phyloP scores from a whole-genome alignment of 1,140 invertebrate genomes.

The Sycophila sp. region DNA sequence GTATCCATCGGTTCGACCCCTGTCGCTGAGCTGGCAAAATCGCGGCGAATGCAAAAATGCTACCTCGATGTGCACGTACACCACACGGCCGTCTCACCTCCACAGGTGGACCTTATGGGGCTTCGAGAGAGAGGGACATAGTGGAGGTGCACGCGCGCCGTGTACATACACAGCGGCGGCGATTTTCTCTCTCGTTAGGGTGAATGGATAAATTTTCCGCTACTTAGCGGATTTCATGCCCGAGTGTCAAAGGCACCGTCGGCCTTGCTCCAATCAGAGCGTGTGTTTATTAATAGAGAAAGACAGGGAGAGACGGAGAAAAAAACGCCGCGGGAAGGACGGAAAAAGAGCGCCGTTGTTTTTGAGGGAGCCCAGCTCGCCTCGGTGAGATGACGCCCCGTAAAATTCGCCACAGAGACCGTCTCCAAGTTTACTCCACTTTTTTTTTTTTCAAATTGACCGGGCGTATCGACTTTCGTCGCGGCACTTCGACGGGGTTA shows the following conservation, averaged over 20 bases:
- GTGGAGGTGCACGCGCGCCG: neutral
- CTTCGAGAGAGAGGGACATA: neutral
- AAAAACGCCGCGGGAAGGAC: no score
- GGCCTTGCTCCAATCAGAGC: conserved; percentile 56
- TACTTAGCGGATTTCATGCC: conserved; percentile 59
- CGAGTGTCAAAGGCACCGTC: conserved; percentile 52
- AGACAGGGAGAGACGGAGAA: conserved; percentile 19
- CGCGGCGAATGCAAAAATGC: conserved; percentile 8
- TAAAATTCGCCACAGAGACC: no score
- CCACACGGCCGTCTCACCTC: neutral
- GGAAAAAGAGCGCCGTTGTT: no score
- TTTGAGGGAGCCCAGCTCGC: no score
- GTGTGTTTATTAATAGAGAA: conserved; percentile 52
- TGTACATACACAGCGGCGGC: neutral
- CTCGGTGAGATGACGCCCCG: no score
- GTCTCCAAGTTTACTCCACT: no score
- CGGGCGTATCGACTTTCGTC: no score
- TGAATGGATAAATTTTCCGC: conserved; percentile 58
- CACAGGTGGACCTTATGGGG: no score
- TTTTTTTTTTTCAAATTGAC: no score
- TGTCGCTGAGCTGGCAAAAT: conserved; percentile 52
- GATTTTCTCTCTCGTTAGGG: conserved; percentile 42
- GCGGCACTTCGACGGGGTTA: no score
- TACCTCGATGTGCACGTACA: no score
- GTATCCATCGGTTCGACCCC: conserved; percentile 40